Evolutionary conservation across 1,140 invertebrate species (phyloP).

Genomic region (Polypedilum pembai): DNA sequence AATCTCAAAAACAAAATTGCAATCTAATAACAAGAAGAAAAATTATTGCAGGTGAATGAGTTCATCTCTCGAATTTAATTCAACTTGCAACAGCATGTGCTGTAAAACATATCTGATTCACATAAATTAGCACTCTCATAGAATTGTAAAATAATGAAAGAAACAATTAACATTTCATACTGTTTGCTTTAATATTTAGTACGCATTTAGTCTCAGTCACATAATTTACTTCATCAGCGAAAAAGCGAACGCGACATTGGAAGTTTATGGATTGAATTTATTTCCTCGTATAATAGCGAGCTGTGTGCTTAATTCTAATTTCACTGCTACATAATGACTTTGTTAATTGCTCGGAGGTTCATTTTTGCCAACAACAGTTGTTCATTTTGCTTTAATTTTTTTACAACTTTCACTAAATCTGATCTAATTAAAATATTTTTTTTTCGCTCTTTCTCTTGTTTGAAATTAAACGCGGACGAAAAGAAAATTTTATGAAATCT

Average conservation of each 20-base stretch:
- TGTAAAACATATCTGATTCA: too few relatives aligned
- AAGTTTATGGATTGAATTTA: constrained; percentile 14
- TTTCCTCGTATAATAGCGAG: not conserved
- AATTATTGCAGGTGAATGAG: too few relatives aligned
- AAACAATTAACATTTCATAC: too few relatives aligned
- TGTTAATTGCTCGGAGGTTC: not conserved
- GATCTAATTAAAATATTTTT: constrained; percentile 4
- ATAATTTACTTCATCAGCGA: not conserved
- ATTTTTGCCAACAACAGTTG: not conserved
- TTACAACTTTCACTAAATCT: not conserved
- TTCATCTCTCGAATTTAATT: too few relatives aligned
- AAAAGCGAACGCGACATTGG: not conserved
- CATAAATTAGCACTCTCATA: too few relatives aligned
- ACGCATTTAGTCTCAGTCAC: not conserved
- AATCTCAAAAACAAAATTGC: too few relatives aligned
- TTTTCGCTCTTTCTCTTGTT: too few relatives aligned
- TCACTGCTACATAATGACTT: constrained; percentile 12
- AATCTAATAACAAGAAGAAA: too few relatives aligned
- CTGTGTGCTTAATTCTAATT: constrained; percentile 3
- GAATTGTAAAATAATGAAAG: too few relatives aligned
- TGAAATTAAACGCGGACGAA: not conserved
- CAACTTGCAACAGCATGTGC: too few relatives aligned
- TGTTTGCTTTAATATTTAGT: too few relatives aligned
- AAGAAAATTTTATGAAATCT: constrained; percentile 1
- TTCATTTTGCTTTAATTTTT: constrained; percentile 2